Base-by-base conservation (phyloP, 92 coral and sea anemone genomes). In the Montipora capitata region DNA sequence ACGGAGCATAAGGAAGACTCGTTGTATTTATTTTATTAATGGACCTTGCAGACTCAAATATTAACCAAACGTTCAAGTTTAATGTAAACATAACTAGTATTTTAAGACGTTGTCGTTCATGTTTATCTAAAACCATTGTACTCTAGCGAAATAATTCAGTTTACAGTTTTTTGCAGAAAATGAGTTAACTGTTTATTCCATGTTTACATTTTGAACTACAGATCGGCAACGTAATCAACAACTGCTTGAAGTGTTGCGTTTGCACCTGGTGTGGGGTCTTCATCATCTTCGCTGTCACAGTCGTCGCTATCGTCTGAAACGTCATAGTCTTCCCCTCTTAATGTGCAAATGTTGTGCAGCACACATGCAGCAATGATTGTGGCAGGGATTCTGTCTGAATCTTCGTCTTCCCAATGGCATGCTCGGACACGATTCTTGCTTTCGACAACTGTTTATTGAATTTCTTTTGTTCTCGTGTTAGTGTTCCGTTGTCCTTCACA, bases 291-390 rank as follows among this genome's bases (percentile, higher is more conserved):
- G 82, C 40, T 44, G 56, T 84, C 89, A 75, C 54, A 7, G 27
- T 64, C 88, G 62, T 84, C 80, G 68, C 43, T 27, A 20, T 84
- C 81, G 39, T 84, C 89, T 17, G 44, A 17, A 74, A 44, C 63
- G 40, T 75, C 89, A 27, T 40, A 59, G 10, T 75, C 14, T 17
- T 84, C 89, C 42, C 89, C 82, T 74, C 81, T 72, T 40, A 84
- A 16, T 57, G 77, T 83, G 51, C 92, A 89, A 74, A 89, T 89
- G 81, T 89, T 89, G 77, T 89, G 92, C 77, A 89, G 82, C 5
- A 83, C 77, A 76, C 92, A 89, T 15, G 74, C 63, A 18, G 73
- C 90, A 85, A 85, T 77, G 44, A 85, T 85, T 10, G 90, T 77
- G 49, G 64, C 89, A 48, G 87, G 87, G 49, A 89, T 83, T 66